These are phyloP conservation scores for Melanostigma gelatinosum DNA, from an alignment of 2,113 vertebrate genomes.

Conservation along the genomic window DNA sequence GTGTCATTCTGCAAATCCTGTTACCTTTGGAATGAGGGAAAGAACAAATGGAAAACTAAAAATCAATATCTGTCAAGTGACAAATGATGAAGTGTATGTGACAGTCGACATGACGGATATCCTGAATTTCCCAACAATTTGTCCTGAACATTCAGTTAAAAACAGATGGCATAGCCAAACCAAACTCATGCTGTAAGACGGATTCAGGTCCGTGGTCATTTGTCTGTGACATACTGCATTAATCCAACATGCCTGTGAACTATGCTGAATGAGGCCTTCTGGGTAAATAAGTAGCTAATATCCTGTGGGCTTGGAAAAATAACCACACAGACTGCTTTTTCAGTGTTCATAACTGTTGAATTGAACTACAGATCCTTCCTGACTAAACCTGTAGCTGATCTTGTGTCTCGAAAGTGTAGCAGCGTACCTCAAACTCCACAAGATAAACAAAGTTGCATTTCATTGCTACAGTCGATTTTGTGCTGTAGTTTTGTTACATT, in stretches of 20 bases:
- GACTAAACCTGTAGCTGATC: slow-evolving; percentile 19
- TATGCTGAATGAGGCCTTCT: neutral
- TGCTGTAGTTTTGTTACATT: slow-evolving; percentile 35
- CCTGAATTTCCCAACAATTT: slow-evolving; percentile 14
- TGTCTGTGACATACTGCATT: slow-evolving; percentile 1
- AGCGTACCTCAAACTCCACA: slow-evolving; percentile 21
- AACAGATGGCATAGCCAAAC: neutral
- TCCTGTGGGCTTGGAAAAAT: neutral
- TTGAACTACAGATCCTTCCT: slow-evolving; percentile 1
- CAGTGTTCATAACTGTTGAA: slow-evolving; percentile 4
- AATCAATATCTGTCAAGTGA: slow-evolving; percentile 21
- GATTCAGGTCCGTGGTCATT: neutral
- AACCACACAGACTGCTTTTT: neutral
- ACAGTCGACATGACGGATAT: neutral
- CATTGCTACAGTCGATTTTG: slow-evolving; percentile 30
- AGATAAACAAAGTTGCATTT: slow-evolving; percentile 46
- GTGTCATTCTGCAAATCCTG: slow-evolving; percentile 2
- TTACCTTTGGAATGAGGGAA: slow-evolving; percentile 17
- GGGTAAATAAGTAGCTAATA: neutral
- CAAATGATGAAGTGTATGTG: slow-evolving; percentile 7
- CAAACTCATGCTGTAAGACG: neutral
- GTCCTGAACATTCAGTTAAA: neutral
- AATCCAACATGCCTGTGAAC: neutral
- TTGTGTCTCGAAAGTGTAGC: slow-evolving; percentile 13
- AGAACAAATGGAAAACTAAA: neutral